Conservation (phyloP, 1,140 invertebrate species). For the Drosophila varians region DNA sequence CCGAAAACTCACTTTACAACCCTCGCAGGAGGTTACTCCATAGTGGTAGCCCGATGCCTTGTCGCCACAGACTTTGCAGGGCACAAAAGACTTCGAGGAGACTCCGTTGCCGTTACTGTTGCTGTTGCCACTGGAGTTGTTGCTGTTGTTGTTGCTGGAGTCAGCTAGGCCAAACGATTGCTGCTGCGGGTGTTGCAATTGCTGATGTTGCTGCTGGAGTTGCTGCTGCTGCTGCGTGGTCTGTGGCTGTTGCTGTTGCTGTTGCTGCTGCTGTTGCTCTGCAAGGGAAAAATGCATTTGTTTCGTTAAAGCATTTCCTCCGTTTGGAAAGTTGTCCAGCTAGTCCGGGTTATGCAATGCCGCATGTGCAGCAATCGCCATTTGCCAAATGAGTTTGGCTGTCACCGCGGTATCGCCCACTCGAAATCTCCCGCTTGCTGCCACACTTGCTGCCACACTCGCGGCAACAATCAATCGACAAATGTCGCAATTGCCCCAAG, state of each 20-base stretch:
- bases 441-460: conserved; percentile 4
- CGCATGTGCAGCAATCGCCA: conserved; percentile 43
- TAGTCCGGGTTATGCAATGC: conserved; percentile 46
- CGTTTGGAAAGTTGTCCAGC: conserved; percentile 56
- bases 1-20: conserved; percentile 97
- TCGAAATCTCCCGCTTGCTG: conserved; percentile 44
- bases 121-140: conserved; percentile 84
- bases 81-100: conserved; percentile 91
- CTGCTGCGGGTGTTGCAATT: conserved; percentile 84
- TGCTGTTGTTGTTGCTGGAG: conserved; percentile 84
- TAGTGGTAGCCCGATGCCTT: conserved; percentile 99
- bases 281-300: conserved; percentile 63
- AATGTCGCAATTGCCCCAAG: conserved; percentile 14
- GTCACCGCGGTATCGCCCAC: conserved; percentile 44
- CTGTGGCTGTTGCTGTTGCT: conserved; percentile 50
- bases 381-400: conserved; percentile 62
- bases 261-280: conserved; percentile 68
- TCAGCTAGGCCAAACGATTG: conserved; percentile 91
- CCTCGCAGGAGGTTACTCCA: conserved; percentile 99
- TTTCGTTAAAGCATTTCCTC: conserved; percentile 48
- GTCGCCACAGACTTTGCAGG: conserved; percentile 99
- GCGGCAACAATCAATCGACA: conserved; percentile 26
- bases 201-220: conserved; percentile 26
- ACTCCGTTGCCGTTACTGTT: conserved; percentile 86
- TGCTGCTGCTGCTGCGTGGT: conserved; percentile 44